phyloP scores from a whole-genome alignment of 1,140 invertebrate genomes.

The Meloidogyne chitwoodi region DNA sequence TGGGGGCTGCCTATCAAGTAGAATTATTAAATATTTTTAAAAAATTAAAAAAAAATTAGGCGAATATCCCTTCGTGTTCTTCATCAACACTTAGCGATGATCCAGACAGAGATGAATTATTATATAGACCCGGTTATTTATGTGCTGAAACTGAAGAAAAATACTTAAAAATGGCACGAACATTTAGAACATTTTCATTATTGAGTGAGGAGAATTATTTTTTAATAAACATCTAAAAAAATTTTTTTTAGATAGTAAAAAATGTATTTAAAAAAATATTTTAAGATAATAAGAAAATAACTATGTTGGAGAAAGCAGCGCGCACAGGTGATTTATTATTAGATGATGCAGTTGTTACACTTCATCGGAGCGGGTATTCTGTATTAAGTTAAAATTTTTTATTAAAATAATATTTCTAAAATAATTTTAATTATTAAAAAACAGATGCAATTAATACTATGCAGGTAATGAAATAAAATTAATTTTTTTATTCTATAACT shows the following conservation, averaged over 20 bases:
- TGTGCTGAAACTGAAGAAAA: conserved; percentile 40
- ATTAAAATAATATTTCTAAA: no score
- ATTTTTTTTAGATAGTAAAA: no score
- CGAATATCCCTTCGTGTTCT: conserved; percentile 43
- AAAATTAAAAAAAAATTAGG: conserved; percentile 30
- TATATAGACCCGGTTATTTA: conserved; percentile 48
- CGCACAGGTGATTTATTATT: conserved; percentile 35
- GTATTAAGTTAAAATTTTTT: no score
- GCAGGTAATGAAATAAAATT: conserved; percentile 14
- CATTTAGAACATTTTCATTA: conserved; percentile 39
- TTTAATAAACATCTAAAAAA: no score
- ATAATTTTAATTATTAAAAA: no score
- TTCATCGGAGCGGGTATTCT: conserved; percentile 55
- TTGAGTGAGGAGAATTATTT: not conserved
- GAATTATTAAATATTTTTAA: conserved; percentile 19
- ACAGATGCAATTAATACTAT: conserved; percentile 47
- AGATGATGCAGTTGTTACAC: conserved; percentile 43
- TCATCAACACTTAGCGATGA: conserved; percentile 41
- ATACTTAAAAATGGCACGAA: conserved; percentile 45
- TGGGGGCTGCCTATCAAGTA: conserved; percentile 87
- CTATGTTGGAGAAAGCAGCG: conserved; percentile 32
- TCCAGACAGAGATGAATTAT: conserved; percentile 49
- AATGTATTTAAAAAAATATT: no score
- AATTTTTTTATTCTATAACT: no score
- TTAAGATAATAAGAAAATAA: conserved; percentile 36